These are phyloP conservation scores for Eriocheir sinensis DNA, from an alignment of 1,140 invertebrate species.

Conservation along the genomic window DNA sequence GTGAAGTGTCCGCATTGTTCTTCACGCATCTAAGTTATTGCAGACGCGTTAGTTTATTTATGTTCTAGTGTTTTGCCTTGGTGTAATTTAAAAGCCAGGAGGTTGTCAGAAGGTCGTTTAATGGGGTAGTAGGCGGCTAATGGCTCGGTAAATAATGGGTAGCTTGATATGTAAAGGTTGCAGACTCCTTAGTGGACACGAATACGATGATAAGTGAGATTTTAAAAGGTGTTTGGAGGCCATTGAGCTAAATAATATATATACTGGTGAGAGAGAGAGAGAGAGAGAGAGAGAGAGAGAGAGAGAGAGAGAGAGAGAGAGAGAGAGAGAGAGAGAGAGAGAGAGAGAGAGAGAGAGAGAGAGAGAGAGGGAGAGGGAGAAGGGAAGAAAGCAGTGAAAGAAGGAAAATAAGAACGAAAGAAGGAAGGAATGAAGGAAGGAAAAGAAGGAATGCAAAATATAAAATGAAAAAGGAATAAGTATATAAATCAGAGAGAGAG, in stretches of 20 bases:
- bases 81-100: neutral
- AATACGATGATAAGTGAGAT: neutral
- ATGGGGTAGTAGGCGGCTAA: neutral
- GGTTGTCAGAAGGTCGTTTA: neutral
- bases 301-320: conserved; percentile 31
- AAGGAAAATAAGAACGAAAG: neutral
- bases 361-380: neutral
- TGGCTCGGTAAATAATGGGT: neutral
- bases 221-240: neutral
- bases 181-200: neutral
- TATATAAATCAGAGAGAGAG: conserved; percentile 42
- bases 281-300: conserved; percentile 41
- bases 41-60: too few relatives aligned
- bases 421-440: neutral
- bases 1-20: too few relatives aligned
- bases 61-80: too few relatives aligned
- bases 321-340: neutral
- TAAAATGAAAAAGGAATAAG: neutral
- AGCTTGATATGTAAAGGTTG: conserved; percentile 15
- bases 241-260: neutral
- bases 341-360: conserved; percentile 19
- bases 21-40: too few relatives aligned
- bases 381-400: neutral
- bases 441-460: neutral
- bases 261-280: neutral